Conservation (phyloP, 2,113 vertebrate genomes). For the Tragulus kanchil region DNA sequence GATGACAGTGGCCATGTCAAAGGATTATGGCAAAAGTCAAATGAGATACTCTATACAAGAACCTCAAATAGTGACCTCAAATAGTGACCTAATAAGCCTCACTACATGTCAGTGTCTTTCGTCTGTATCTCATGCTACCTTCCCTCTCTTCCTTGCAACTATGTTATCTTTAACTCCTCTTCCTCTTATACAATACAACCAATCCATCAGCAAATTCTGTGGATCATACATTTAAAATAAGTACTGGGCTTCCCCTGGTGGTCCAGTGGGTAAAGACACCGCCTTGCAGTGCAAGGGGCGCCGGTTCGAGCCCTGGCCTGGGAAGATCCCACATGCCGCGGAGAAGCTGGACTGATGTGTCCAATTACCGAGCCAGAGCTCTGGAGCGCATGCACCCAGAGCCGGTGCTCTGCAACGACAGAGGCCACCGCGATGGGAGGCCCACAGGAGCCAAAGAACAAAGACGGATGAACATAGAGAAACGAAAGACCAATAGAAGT, state of each 20-base stretch:
- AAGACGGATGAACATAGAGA: too few relatives aligned
- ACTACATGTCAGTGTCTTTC: neutral
- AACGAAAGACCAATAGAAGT: too few relatives aligned
- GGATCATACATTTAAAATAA: neutral
- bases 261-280: too few relatives aligned
- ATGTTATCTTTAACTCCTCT: neutral
- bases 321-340: too few relatives aligned
- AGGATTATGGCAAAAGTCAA: neutral
- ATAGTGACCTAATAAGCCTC: neutral
- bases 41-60: neutral
- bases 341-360: too few relatives aligned
- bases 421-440: too few relatives aligned
- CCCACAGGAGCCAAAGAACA: too few relatives aligned
- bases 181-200: neutral
- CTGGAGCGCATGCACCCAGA: too few relatives aligned
- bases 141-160: neutral
- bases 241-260: neutral
- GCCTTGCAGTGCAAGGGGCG: too few relatives aligned
- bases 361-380: too few relatives aligned
- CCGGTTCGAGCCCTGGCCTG: too few relatives aligned
- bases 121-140: neutral
- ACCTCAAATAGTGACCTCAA: neutral
- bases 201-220: neutral
- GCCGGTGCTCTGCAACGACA: too few relatives aligned
- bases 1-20: neutral